These are phyloP conservation scores for Plutomurus gul DNA, from an alignment of 1,140 invertebrate species.

Conservation along the genomic window DNA sequence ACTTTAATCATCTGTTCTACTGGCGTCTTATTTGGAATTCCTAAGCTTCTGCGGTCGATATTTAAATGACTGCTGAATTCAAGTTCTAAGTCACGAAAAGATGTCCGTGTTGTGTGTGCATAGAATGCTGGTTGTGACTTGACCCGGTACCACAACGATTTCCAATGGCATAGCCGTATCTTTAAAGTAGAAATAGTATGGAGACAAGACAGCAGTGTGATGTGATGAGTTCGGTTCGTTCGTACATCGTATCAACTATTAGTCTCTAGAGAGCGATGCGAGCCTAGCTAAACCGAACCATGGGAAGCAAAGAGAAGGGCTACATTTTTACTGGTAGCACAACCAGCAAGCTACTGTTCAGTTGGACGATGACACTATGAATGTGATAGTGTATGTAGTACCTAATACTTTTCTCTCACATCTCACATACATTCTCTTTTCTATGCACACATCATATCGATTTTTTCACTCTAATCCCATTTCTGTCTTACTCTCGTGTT, in stretches of 20 bases:
- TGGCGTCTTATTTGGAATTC: too few relatives aligned
- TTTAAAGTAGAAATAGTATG: slow-evolving; percentile 24
- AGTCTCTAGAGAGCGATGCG: slow-evolving; percentile 36
- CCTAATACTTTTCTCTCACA: slow-evolving; percentile 14
- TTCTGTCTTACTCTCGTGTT: neutral
- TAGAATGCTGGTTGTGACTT: too few relatives aligned
- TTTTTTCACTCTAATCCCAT: slow-evolving; percentile 14
- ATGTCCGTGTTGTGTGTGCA: too few relatives aligned
- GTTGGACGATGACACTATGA: slow-evolving; percentile 39
- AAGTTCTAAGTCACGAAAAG: too few relatives aligned
- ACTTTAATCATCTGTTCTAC: too few relatives aligned
- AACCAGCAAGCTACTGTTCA: neutral
- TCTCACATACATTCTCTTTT: slow-evolving; percentile 1
- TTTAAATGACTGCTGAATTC: too few relatives aligned
- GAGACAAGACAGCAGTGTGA: slow-evolving; percentile 19
- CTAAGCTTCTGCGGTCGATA: too few relatives aligned
- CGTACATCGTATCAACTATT: slow-evolving; percentile 34
- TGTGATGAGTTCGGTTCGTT: slow-evolving; percentile 40
- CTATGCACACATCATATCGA: neutral
- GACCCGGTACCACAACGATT: too few relatives aligned
- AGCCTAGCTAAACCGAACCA: slow-evolving; percentile 8
- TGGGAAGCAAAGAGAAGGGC: too few relatives aligned
- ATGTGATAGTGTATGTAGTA: neutral
- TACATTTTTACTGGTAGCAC: too few relatives aligned
- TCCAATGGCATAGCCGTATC: too few relatives aligned